Evolutionary conservation across 2,888 invertebrate genomes (phyloP), one percentile per base, ranked within the genome.

Genomic region (Sepiola atlantica): DNA sequence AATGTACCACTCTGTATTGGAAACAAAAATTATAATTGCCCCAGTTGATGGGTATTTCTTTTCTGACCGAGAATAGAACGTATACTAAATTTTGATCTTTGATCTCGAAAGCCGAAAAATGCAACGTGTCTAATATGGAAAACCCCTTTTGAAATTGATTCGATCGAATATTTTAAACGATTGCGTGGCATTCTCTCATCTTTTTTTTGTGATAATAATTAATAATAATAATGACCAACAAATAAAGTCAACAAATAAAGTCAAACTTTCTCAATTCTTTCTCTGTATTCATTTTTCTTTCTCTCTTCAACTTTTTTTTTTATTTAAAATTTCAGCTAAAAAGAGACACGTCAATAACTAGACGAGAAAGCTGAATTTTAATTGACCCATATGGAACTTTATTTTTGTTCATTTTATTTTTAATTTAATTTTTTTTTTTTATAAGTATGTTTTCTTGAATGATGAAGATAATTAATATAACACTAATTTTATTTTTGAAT

Each of bases 91-190:
- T 12, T n/a, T 77, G 10, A 32, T n/a, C 32, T 77, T 77, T 77
- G n/a, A 8, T 45, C 77, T n/a, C n/a, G 32, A 77, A n/a, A 14
- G 77, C 77, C 77, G 16, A n/a, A n/a, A n/a, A 77, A n/a, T 32
- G 77, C 77, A 77, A 77, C 77, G 77, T 77, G 77, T 77, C 77
- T 6, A 77, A n/a, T 77, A 77, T 77, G 77, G 77, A 32, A 77
- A 77, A n/a, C 77, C n/a, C 77, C 77, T 77, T 45, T 77, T 77
- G n/a, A 77, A 77, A 77, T 77, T 77, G n/a, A n/a, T 77, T n/a
- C 77, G 77, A n/a, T 77, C 77, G 32, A 32, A 18, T n/a, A 77
- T 16, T n/a, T 77, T 4, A 21, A n/a, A 77, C 12, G 14, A 77
- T 77, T 77, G 77, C 77, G n/a, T 32, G 61, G 61, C 24, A 21